Evolutionary conservation across 2,113 vertebrate genomes (phyloP), one percentile per base, ranked within the genome.

Genomic region (Daphoenositta chrysoptera): DNA sequence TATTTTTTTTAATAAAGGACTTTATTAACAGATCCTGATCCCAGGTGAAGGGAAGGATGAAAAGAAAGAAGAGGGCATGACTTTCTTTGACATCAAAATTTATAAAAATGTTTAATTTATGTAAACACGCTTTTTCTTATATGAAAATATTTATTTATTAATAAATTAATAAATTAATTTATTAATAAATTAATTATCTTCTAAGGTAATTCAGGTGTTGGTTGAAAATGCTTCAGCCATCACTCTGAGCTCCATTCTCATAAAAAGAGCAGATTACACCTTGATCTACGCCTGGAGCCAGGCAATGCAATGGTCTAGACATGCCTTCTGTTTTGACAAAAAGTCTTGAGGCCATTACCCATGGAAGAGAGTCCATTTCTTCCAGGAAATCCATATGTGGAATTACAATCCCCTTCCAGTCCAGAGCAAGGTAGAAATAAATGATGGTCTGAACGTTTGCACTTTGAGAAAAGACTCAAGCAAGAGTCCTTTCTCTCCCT

Each of bases 221-320:
- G 3, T 39, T 48, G n/a, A 70, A 93, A 93, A 86, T 9, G 75
- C 3, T 83, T 61, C 13, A 76, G 37, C 37, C 28, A 65, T n/a
- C 4, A 31, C 23, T 91, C 21, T 31, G 24, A 79, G 27, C n/a
- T 50, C 3, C 16, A 13, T 30, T 31, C 6, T 58, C 26, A 57
- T 11, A 63, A 89, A 27, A 7, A 28, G 6, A 72, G 28, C 12
- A 63, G 19, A 45, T 31, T 39, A 20, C 16, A 50, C 16, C n/a
- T 28, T 71, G 53, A 22, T 51, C n/a, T 40, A 28, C 0, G 0
- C 19, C 39, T 45, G 65, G 69, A 78, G 26, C 7, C 40, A 33
- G 54, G 69, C 20, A 48, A 60, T 18, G 2, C 0, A 0, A 24
- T 35, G 14, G 7, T 61, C 9, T 37, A 54, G 58, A 28, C 16